Evolutionary conservation across 2,113 vertebrate genomes (phyloP).

Genomic region (Perca fluviatilis): DNA sequence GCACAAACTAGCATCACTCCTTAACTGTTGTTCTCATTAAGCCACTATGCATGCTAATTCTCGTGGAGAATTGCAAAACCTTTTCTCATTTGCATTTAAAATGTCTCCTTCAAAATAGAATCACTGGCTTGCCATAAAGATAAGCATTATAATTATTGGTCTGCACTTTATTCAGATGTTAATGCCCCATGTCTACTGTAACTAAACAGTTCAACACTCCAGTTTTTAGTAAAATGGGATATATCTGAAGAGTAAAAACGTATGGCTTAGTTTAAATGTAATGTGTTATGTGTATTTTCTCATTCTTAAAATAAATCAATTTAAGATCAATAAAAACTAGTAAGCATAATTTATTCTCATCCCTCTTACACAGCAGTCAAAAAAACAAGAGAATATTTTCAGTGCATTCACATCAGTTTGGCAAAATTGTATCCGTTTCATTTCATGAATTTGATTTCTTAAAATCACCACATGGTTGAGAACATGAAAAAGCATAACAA

Average conservation of each 20-base stretch:
- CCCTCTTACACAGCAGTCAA: neutral
- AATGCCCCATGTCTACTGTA: neutral
- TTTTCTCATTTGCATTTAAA: constrained; percentile 6
- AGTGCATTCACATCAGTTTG: constrained; percentile 19
- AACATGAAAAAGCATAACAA: neutral
- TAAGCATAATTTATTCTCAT: constrained; percentile 41
- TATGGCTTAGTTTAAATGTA: neutral
- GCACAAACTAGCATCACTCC: neutral
- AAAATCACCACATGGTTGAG: neutral
- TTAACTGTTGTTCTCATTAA: neutral
- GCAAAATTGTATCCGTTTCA: constrained; percentile 24
- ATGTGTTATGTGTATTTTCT: neutral
- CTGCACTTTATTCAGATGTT: constrained; percentile 27
- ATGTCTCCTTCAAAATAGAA: neutral
- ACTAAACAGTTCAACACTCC: constrained; percentile 26
- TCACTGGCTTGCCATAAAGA: neutral
- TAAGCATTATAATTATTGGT: neutral
- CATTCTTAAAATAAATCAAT: constrained; percentile 23
- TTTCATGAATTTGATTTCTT: neutral
- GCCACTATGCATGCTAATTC: neutral
- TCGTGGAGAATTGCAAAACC: neutral
- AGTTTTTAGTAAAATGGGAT: neutral
- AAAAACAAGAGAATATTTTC: neutral
- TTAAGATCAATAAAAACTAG: constrained; percentile 2
- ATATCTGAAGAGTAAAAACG: constrained; percentile 23